Conservation (phyloP, 2,797 vertebrate species). For the Coregonus ussuriensis region DNA sequence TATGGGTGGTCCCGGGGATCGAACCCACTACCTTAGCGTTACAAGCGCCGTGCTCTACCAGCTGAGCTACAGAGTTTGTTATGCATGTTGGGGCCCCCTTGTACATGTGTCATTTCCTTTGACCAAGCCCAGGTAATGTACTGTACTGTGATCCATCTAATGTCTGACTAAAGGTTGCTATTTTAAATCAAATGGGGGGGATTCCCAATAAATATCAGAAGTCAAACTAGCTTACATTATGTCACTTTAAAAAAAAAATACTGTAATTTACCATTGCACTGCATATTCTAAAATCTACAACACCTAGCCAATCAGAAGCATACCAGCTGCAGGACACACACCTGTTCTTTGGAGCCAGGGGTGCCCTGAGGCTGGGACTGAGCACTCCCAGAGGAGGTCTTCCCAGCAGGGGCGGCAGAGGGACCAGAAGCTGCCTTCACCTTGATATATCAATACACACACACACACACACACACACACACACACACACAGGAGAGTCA, state of each 20-base stretch:
- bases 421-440: conserved; percentile 61
- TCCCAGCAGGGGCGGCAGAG: conserved; percentile 49
- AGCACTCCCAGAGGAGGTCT: conserved; percentile 38
- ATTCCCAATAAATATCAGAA: too few species aligned
- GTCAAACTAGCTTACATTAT: too few species aligned
- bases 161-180: neutral
- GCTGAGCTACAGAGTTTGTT: neutral
- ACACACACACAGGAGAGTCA: conserved; percentile 12
- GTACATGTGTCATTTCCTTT: neutral
- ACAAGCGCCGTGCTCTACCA: too few species aligned
- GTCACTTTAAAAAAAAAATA: too few species aligned
- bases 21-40: too few species aligned
- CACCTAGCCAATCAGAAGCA: neutral
- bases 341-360: conserved; percentile 56
- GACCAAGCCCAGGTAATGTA: too few species aligned
- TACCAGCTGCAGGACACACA: conserved; percentile 52
- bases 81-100: neutral
- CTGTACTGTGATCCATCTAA: neutral
- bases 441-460: conserved; percentile 45
- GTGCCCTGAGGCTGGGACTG: conserved; percentile 39
- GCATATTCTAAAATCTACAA: neutral
- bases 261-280: neutral
- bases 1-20: too few species aligned
- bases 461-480: conserved; percentile 18
- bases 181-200: too few species aligned